Base-by-base conservation (phyloP, 2,113 vertebrate species). In the Osmerus eperlanus region DNA sequence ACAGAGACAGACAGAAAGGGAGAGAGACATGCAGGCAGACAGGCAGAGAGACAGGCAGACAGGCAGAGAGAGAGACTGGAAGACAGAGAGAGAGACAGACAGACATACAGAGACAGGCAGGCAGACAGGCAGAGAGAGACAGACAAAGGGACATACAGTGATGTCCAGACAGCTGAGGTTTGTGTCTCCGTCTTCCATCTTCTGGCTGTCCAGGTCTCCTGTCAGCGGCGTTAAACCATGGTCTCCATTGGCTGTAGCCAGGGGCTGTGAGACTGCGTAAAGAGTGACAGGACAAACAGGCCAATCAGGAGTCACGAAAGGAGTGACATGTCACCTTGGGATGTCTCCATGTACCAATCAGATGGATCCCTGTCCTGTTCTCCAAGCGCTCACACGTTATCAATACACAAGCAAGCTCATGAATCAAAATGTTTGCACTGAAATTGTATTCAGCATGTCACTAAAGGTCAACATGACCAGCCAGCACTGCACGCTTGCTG, bases 81-180 rank as follows among this genome's bases (percentile, higher is more conserved):
- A 23, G 23, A 23, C 1, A 23, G 23, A 2, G 23, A 23, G 23
- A 23, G 23, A 23, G 23, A 28, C 29, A 36, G 64, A 3, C 19
- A 5, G 28, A 0, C 12, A 14, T 18, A 56, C 0, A 53, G 55
- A 41, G 36, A 2, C 36, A 41, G 36, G 6, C 5, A 41, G 36
- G 8, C 1, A 41, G 36, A 1, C 23, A 23, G 23, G 1, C 23
- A 9, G 21, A 21, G 21, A 1, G 21, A 21, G 21, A 21, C 21
- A 21, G 36, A 1, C 36, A 41, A 8, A 41, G 36, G 52, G 51
- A 2, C 64, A 4, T 76, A 81, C 82, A 1, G 71, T 72, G 29
- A 81, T 53, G 47, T 79, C 75, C 18, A 73, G 65, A 52, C 23
- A 56, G 65, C 56, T 73, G 28, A 66, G 64, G 18, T 67, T 51